These are phyloP conservation scores for Metellina segmentata DNA, from an alignment of 2,888 invertebrate genomes.

Conservation along the genomic window DNA sequence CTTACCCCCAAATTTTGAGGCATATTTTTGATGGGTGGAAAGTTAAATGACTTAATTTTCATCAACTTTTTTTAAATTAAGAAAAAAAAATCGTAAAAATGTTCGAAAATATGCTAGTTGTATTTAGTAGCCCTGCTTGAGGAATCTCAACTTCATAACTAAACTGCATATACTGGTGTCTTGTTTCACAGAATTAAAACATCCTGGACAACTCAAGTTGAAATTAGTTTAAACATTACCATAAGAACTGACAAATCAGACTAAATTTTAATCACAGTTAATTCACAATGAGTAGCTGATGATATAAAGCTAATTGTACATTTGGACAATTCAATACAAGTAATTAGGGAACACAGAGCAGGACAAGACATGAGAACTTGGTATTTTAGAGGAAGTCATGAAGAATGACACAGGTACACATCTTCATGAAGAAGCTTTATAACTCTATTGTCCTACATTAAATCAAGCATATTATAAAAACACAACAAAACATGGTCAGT, in stretches of 20 bases:
- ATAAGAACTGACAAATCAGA: constrained; percentile 23
- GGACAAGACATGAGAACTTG: background rate
- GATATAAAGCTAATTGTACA: background rate
- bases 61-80: too few species aligned
- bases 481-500: background rate
- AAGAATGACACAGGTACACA: background rate
- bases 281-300: background rate
- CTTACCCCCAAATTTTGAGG: too few species aligned
- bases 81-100: too few species aligned
- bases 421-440: background rate
- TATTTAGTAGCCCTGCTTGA: too few species aligned
- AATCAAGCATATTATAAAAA: background rate
- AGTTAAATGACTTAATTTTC: too few species aligned
- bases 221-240: background rate
- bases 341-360: background rate
- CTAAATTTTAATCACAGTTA: constrained; percentile 28
- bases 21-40: too few species aligned
- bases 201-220: too few species aligned
- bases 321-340: constrained; percentile 20
- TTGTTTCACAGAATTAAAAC: too few species aligned
- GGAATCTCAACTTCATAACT: too few species aligned
- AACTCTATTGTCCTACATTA: background rate
- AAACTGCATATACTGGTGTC: too few species aligned
- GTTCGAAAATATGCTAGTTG: too few species aligned
- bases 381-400: background rate